Evolutionary conservation across 30 jellyfish, hydroid and myxozoan species (phyloP).

Genomic region (Pelagia noctiluca): DNA sequence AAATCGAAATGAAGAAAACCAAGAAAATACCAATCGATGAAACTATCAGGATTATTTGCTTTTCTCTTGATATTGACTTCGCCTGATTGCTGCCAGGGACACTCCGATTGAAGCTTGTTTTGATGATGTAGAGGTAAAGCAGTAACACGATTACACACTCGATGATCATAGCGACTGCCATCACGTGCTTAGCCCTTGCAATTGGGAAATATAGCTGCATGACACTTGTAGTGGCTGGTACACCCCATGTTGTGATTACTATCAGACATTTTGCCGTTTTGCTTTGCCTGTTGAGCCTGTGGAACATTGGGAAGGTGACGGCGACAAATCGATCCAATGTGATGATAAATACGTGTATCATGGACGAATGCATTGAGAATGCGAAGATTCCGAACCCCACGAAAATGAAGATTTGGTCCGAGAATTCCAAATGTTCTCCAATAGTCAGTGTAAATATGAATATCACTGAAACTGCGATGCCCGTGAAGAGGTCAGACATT

Average conservation of each 20-base stretch:
- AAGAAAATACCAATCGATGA: slow-evolving; percentile 1
- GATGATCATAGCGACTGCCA: too few relatives aligned
- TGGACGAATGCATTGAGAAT: background rate
- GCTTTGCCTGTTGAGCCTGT: background rate
- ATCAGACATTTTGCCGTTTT: background rate
- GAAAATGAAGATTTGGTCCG: background rate
- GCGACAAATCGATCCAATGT: slow-evolving; percentile 2
- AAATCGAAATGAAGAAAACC: background rate
- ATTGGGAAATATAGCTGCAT: background rate
- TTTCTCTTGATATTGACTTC: background rate
- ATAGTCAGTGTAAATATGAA: background rate
- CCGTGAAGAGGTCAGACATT: background rate
- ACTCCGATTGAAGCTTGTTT: background rate
- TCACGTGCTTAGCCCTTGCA: too few relatives aligned
- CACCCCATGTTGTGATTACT: background rate
- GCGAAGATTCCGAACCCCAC: background rate
- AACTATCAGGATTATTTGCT: background rate
- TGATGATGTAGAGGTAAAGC: background rate
- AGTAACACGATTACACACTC: background rate
- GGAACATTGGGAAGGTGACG: background rate
- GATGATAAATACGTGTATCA: background rate
- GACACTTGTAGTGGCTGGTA: background rate
- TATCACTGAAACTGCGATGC: background rate
- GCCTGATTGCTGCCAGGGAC: background rate
- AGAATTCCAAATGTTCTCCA: background rate